Evolutionary conservation across 2,797 vertebrate genomes (phyloP).

Genomic region (Tenualosa thibaudeaui): DNA sequence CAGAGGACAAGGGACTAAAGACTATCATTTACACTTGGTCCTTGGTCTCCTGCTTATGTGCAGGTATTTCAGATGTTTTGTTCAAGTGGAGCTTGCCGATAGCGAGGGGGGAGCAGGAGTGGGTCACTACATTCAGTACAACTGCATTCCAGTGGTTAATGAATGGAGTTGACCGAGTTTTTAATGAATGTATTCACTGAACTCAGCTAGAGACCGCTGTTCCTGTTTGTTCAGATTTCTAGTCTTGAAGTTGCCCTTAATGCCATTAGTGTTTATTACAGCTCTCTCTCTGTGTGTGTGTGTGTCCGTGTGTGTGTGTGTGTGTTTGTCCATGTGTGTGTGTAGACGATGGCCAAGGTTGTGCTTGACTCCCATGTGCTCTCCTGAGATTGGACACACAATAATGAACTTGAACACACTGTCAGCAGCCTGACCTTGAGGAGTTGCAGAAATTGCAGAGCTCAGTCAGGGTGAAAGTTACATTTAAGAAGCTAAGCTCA

Average conservation of each 20-base stretch:
- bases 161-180: background rate
- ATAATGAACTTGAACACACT: constrained; percentile 68
- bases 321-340: background rate
- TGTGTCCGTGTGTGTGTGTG: background rate
- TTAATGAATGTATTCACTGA: background rate
- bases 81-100: background rate
- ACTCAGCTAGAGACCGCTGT: background rate
- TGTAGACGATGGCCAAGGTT: constrained; percentile 39
- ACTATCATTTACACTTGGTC: background rate
- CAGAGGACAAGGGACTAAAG: background rate
- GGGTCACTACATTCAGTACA: background rate
- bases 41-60: background rate
- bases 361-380: constrained; percentile 49
- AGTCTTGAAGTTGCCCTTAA: background rate
- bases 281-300: background rate
- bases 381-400: constrained; percentile 61
- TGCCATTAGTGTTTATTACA: background rate
- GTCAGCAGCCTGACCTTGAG: constrained; percentile 55
- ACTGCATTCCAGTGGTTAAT: background rate
- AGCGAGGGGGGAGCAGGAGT: background rate
- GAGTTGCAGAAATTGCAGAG: constrained; percentile 18
- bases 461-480: background rate
- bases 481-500: background rate
- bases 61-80: background rate
- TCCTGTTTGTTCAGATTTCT: background rate